Percentiles rank a stretch among this genome's conserved stretches.
phyloP scores from a whole-genome alignment of 2,797 vertebrate genomes.

The Cetoscarus ocellatus region DNA sequence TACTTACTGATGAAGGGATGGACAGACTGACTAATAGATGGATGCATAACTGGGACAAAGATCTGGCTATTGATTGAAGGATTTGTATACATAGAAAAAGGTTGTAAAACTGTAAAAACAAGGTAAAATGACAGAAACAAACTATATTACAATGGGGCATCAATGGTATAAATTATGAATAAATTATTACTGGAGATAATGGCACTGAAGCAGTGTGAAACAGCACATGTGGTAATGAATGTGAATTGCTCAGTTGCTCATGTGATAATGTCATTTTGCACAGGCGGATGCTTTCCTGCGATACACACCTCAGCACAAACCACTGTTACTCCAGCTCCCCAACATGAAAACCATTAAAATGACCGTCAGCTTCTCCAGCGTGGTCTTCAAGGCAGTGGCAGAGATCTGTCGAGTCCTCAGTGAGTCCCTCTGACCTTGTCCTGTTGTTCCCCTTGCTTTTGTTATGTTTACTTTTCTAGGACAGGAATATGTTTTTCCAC shows the following conservation, averaged over 20 bases:
- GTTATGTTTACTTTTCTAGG: not conserved
- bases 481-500: not conserved
- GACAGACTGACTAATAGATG: too few species aligned
- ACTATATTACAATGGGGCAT: too few species aligned
- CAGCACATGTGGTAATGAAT: too few species aligned
- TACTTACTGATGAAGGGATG: too few species aligned
- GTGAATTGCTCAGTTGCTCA: not conserved
- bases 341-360: slow-evolving; percentile 92
- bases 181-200: too few species aligned
- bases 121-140: too few species aligned
- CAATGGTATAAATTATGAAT: too few species aligned
- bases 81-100: too few species aligned
- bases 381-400: slow-evolving; percentile 92
- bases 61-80: too few species aligned
- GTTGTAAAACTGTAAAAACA: too few species aligned
- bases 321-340: slow-evolving; percentile 91
- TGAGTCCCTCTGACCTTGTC: slow-evolving; percentile 79
- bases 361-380: slow-evolving; percentile 91
- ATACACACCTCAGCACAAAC: slow-evolving; percentile 95
- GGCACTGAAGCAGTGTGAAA: too few species aligned
- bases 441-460: not conserved
- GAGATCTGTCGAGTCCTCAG: slow-evolving; percentile 94
- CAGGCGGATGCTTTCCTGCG: slow-evolving; percentile 94
- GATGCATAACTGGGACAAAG: too few species aligned
- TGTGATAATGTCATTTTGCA: not conserved